A percentile compares a stretch with the other conserved stretches of the same genome.
phyloP scores from a whole-genome alignment of 2,113 vertebrate genomes.

The Cheirogaleus medius region DNA sequence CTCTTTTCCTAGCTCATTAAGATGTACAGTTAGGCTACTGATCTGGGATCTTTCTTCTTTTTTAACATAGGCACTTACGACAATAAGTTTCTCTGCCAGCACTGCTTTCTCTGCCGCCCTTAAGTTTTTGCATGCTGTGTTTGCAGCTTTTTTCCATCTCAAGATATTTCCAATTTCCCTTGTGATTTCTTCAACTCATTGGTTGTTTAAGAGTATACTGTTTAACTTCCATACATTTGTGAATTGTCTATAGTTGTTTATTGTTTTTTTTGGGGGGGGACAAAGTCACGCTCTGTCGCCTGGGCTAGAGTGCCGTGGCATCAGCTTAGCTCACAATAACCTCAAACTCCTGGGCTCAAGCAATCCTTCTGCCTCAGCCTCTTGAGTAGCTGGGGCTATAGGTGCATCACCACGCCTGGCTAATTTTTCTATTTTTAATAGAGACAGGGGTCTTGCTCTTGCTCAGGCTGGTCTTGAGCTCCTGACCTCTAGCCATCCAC shows the following conservation, averaged over 20 bases:
- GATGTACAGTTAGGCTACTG: not conserved
- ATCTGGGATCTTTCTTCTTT: not conserved
- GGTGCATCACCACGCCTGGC: too few species aligned
- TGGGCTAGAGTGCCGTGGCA: fast-evolving
- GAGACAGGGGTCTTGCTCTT: too few species aligned
- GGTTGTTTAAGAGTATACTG: not conserved
- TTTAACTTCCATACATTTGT: not conserved
- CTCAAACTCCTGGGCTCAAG: too few species aligned
- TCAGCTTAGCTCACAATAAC: too few species aligned
- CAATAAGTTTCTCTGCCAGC: not conserved
- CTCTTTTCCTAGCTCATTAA: not conserved
- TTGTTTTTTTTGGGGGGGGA: too few species aligned
- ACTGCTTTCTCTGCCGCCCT: not conserved
- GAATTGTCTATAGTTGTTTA: not conserved
- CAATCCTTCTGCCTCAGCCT: too few species aligned
- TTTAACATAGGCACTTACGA: not conserved
- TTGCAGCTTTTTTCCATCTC: not conserved
- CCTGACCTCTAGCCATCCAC: too few species aligned
- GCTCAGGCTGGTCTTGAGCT: too few species aligned
- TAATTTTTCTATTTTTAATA: too few species aligned
- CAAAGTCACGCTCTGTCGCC: too few species aligned
- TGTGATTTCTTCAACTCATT: not conserved
- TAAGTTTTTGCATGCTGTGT: not conserved
- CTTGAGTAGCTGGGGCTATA: too few species aligned
- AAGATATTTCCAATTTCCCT: not conserved